Percentiles rank a stretch among this genome's conserved stretches.
Evolutionary conservation across 2,797 vertebrate genomes (phyloP).

Genomic region (Dendrocincla fuliginosa): DNA sequence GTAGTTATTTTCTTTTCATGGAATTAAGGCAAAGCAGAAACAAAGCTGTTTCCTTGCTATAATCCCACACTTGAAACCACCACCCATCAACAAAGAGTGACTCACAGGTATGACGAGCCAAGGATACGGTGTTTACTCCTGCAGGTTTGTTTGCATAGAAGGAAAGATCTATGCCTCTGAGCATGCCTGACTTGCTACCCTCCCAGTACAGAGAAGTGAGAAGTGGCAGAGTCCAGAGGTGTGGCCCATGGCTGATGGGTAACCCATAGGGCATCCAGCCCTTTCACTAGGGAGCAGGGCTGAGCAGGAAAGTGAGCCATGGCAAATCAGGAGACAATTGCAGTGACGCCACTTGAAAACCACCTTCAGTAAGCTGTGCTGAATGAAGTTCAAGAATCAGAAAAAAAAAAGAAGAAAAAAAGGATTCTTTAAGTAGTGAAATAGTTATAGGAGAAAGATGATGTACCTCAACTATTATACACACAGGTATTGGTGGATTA

Average conservation of each 20-base stretch:
- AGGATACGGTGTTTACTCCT: neutral
- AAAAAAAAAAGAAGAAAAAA: too few species aligned
- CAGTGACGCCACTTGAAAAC: neutral
- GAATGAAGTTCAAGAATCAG: neutral
- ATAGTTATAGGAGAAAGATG: neutral
- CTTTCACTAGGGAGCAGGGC: neutral
- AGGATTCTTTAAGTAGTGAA: neutral
- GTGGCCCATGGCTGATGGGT: neutral
- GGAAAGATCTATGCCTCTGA: neutral
- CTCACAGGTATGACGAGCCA: neutral
- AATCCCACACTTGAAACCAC: neutral
- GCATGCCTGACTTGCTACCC: neutral
- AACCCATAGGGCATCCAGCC: neutral
- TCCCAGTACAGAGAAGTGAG: neutral
- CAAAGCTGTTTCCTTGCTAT: conserved; percentile 31
- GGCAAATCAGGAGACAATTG: neutral
- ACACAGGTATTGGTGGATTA: fast-evolving
- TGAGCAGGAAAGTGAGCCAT: neutral
- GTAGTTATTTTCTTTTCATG: neutral
- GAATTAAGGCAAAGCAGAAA: conserved; percentile 19
- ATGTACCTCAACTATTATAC: neutral
- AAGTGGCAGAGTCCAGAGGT: neutral
- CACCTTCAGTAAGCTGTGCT: neutral
- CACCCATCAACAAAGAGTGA: conserved; percentile 14
- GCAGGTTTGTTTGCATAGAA: neutral